phyloP scores from a whole-genome alignment of 1,140 invertebrate species.

The Drosophila grimshawi region DNA sequence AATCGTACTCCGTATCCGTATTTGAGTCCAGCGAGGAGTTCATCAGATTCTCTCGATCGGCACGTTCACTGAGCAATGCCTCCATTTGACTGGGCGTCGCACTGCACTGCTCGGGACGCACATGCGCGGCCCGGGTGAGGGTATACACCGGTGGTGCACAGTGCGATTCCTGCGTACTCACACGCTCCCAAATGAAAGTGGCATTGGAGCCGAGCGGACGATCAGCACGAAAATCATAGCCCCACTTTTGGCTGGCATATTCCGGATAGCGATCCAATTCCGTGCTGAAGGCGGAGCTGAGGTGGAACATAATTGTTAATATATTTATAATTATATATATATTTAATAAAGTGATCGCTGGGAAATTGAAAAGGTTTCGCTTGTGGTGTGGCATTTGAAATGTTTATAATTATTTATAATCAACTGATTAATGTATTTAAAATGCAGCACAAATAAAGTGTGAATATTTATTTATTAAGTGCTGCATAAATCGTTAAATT shows the following conservation, averaged over 20 bases:
- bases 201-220: constrained; percentile 61
- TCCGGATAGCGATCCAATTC: constrained; percentile 79
- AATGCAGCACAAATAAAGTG: too few relatives aligned
- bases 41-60: constrained; percentile 75
- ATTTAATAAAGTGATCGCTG: too few relatives aligned
- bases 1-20: constrained; percentile 75
- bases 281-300: constrained; percentile 58
- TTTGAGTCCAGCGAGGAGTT: constrained; percentile 66
- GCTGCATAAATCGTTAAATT: too few relatives aligned
- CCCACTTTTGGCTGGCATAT: constrained; percentile 76
- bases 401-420: too few relatives aligned
- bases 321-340: too few relatives aligned
- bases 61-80: constrained; percentile 68
- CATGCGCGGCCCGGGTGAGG: constrained; percentile 79
- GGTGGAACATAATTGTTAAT: not conserved
- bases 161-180: constrained; percentile 72
- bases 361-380: too few relatives aligned
- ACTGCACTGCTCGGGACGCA: constrained; percentile 45
- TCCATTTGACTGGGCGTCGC: constrained; percentile 60
- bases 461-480: too few relatives aligned
- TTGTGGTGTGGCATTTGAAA: too few relatives aligned
- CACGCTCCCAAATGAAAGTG: constrained; percentile 77
- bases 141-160: constrained; percentile 80
- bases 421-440: too few relatives aligned
- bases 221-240: constrained; percentile 80